Percentiles rank a stretch among this genome's conserved stretches.
Evolutionary conservation across 2,797 vertebrate species (phyloP).

Genomic region (Fringilla coelebs): DNA sequence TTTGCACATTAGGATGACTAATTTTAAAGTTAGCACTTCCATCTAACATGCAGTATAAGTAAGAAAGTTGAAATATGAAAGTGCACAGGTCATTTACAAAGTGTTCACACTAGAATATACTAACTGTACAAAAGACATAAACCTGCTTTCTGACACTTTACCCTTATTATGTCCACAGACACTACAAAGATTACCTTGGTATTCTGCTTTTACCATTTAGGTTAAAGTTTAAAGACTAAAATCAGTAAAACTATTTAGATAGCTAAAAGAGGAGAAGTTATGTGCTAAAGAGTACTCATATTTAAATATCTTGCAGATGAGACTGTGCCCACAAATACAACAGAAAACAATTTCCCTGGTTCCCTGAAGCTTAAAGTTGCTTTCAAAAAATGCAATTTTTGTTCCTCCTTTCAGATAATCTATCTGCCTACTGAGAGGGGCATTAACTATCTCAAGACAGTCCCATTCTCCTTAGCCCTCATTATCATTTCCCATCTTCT

Average conservation of each 20-base stretch:
- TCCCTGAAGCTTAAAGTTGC: background rate
- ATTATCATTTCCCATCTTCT: background rate
- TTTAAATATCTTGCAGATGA: background rate
- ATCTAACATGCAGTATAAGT: constrained; percentile 2
- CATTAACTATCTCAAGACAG: background rate
- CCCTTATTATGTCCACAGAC: background rate
- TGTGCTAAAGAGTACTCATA: background rate
- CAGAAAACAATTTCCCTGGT: background rate
- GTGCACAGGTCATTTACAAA: background rate
- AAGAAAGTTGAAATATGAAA: constrained; percentile 24
- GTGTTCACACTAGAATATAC: background rate
- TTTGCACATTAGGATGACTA: constrained; percentile 36
- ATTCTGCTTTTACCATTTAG: background rate
- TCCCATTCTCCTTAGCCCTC: background rate
- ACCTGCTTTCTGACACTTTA: background rate
- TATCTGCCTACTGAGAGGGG: background rate
- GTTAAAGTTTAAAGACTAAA: background rate
- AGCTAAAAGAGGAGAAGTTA: background rate
- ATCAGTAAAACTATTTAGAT: background rate
- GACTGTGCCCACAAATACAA: background rate
- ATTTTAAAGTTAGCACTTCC: constrained; percentile 36
- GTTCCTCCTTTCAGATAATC: background rate
- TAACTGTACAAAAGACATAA: background rate
- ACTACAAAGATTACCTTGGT: background rate
- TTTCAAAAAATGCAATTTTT: background rate